A percentile compares a stretch with the other conserved stretches of the same genome.
Conservation (phyloP, 2,113 vertebrate species). For the Spheniscus mendiculus region DNA sequence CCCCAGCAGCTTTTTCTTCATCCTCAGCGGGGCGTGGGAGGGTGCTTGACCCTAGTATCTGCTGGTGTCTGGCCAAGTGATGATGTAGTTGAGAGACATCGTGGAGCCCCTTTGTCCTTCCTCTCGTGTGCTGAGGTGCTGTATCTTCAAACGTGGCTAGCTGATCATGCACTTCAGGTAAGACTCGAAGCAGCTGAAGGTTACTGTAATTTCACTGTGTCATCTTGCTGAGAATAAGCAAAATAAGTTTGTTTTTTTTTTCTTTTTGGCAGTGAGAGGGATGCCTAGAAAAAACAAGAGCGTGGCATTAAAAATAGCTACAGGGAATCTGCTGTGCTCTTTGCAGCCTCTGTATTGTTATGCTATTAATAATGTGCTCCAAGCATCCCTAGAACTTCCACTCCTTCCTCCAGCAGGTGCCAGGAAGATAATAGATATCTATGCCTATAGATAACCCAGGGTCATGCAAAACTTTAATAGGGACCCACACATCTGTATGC, state of each 20-base stretch:
- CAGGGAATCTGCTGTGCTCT: not conserved
- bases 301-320: not conserved
- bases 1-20: not conserved
- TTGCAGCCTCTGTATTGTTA: not conserved
- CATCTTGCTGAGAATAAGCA: not conserved
- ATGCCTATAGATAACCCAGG: accelerated
- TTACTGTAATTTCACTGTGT: not conserved
- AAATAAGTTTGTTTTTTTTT: not conserved
- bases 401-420: not conserved
- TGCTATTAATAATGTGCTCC: not conserved
- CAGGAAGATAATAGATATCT: not conserved
- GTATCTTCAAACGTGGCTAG: not conserved
- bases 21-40: not conserved
- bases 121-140: not conserved
- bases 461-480: not conserved
- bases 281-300: not conserved
- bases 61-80: accelerated
- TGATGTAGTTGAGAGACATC: accelerated
- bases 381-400: accelerated
- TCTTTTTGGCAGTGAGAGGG: not conserved
- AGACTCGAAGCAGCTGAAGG: not conserved
- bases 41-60: accelerated
- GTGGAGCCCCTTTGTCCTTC: accelerated
- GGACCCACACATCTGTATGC: accelerated
- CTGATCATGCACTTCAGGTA: not conserved